Evolutionary conservation across 1,140 invertebrate species (phyloP).

Genomic region (Coenobita brevimanus): DNA sequence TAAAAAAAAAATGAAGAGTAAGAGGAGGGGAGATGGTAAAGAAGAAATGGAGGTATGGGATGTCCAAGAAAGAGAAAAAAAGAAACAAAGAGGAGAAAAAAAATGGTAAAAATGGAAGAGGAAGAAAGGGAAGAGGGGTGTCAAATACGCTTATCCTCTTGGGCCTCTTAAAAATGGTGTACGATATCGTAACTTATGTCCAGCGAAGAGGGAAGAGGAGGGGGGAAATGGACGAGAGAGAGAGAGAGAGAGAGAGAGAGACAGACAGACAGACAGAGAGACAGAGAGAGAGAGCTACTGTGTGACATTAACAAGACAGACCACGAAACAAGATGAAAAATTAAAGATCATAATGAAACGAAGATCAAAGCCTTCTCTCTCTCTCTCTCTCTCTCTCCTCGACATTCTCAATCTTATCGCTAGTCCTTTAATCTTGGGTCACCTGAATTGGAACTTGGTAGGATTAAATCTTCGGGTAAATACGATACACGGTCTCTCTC

Average conservation of each 20-base stretch:
- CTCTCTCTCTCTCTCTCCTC: too few relatives aligned
- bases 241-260: constrained; percentile 17
- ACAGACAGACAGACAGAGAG: constrained; percentile 33
- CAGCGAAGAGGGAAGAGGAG: not conserved
- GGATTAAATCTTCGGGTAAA: too few relatives aligned
- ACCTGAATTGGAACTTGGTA: too few relatives aligned
- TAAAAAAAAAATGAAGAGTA: not conserved
- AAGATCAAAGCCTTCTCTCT: too few relatives aligned
- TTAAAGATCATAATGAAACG: not conserved
- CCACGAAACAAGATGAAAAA: not conserved
- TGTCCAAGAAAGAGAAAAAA: not conserved
- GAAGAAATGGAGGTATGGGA: not conserved
- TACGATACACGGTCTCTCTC: too few relatives aligned
- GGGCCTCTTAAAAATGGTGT: not conserved
- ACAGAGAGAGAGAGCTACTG: constrained; percentile 16
- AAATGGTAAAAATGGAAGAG: not conserved
- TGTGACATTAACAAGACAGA: not conserved
- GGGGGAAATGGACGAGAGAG: too few relatives aligned
- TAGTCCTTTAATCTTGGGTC: too few relatives aligned
- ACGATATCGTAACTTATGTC: too few relatives aligned
- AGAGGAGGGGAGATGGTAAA: not conserved
- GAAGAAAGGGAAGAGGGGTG: not conserved
- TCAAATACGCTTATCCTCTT: not conserved
- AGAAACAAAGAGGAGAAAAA: not conserved
- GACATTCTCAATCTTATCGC: too few relatives aligned